Evolutionary conservation across 2,797 vertebrate species (phyloP), one percentile per base, ranked within the genome.

Genomic region (Sphenopsis melanotis): DNA sequence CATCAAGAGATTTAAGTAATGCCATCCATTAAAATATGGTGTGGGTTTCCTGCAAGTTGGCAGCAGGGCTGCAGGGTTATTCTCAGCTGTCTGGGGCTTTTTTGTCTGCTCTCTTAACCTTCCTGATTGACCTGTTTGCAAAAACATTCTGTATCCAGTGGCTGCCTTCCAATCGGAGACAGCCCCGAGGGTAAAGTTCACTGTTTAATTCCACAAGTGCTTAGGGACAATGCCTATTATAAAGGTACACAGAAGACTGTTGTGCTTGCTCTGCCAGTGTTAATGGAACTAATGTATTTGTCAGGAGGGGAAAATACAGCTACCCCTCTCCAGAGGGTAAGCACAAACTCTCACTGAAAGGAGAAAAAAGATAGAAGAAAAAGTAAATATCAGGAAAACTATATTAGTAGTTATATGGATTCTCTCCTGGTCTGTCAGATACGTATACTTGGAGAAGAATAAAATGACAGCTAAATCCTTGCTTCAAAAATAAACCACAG

Each of bases 41-140:
- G 26, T 71, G 80, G n/a, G 23, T 88, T 92, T 95, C 89, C 80
- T 87, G 63, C 37, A 89, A 72, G 91, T 37, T 94, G 72, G 88
- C 72, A 19, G 14, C 15, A 21, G 68, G 59, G 22, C 66, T 21
- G 3, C 27, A 26, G 37, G 17, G 46, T 87, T 92, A 42, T 86
- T 91, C 49, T 78, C 36, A 52, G 74, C 44, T 79, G 9, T 83
- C 37, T 74, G 56, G 21, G 2, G 0, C 0, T 0, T 56, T 95
- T 92, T 66, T 69, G 70, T 90, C 70, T 57, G 52, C 75, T 85
- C 75, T 92, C 89, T 90, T 91, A 90, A 90, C 89, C 89, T 87
- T 88, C 83, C 55, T 52, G 68, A 74, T 29, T 83, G 90, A 96
- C 90, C 80, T 92, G 68, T 93, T 97, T 94, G 95, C 90, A 89